Evolutionary conservation across 2,797 vertebrate genomes (phyloP).

Genomic region (Tachyglossus aculeatus): DNA sequence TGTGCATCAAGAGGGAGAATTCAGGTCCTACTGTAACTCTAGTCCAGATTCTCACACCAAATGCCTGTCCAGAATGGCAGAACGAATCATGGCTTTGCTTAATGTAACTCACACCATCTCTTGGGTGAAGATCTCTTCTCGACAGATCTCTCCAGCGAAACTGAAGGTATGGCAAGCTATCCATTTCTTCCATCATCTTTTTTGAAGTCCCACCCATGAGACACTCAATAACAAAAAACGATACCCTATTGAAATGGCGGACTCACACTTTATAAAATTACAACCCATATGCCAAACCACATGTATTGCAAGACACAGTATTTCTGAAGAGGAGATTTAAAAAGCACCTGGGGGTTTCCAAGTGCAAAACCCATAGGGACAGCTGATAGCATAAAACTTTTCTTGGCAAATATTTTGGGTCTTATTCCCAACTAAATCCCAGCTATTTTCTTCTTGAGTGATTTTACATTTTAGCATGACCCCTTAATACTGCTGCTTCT

Average conservation of each 20-base stretch:
- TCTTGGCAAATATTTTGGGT: conserved; percentile 56
- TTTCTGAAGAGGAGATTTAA: conserved; percentile 53
- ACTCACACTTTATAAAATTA: conserved; percentile 53
- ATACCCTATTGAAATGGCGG: conserved; percentile 39
- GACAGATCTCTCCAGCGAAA: neutral
- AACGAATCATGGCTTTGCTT: too few species aligned
- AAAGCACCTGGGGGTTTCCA: conserved; percentile 63
- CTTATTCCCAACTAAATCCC: conserved; percentile 58
- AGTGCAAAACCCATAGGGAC: conserved; percentile 62
- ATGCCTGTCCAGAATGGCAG: too few species aligned
- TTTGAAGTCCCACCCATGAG: neutral
- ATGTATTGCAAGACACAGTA: conserved; percentile 51
- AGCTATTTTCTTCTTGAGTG: conserved; percentile 55
- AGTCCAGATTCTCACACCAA: too few species aligned
- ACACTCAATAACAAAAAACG: conserved; percentile 27
- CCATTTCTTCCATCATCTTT: conserved; percentile 10
- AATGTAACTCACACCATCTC: too few species aligned
- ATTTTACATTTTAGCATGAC: conserved; percentile 64
- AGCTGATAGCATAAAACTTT: conserved; percentile 60
- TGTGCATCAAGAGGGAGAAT: too few species aligned
- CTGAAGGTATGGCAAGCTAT: neutral
- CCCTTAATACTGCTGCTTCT: conserved; percentile 37
- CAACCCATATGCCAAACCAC: conserved; percentile 55
- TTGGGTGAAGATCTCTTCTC: neutral
- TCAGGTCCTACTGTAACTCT: too few species aligned